Conservation (phyloP, 2,113 vertebrate species). For the Chaenogobius annularis region DNA sequence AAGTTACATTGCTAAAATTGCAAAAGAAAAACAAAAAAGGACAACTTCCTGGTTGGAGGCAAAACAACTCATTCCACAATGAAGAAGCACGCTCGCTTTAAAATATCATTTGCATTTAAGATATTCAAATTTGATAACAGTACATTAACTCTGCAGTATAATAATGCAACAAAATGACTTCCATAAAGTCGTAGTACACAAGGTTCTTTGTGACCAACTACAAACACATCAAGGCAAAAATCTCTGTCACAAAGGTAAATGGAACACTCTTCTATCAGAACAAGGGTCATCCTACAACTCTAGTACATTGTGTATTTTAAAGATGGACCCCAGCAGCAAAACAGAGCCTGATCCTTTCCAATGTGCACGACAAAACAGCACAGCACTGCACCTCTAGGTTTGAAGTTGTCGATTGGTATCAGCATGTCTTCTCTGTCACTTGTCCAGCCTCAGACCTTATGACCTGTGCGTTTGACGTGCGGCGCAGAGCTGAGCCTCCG, state of each 20-base stretch:
- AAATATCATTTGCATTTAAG: not conserved
- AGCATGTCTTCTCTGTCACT: constrained; percentile 36
- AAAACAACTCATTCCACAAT: not conserved
- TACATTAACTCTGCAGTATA: not conserved
- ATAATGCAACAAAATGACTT: not conserved
- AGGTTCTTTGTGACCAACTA: not conserved
- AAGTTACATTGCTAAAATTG: too few species aligned
- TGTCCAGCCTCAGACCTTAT: constrained; percentile 36
- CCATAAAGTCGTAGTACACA: not conserved
- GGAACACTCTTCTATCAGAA: not conserved
- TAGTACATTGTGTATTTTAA: not conserved
- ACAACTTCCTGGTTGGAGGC: not conserved
- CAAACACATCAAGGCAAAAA: not conserved
- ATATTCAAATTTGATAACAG: not conserved
- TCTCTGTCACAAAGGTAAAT: not conserved
- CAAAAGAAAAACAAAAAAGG: not conserved
- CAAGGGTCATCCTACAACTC: not conserved
- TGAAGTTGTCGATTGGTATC: constrained; percentile 1
- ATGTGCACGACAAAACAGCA: not conserved
- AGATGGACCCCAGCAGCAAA: not conserved
- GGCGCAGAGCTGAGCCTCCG: constrained; percentile 22
- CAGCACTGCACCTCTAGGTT: constrained; percentile 1
- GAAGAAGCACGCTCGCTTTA: not conserved
- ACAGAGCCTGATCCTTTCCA: not conserved
- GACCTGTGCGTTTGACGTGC: constrained; percentile 25